phyloP scores from a whole-genome alignment of 2,888 invertebrate species.

The Plebejus argus region DNA sequence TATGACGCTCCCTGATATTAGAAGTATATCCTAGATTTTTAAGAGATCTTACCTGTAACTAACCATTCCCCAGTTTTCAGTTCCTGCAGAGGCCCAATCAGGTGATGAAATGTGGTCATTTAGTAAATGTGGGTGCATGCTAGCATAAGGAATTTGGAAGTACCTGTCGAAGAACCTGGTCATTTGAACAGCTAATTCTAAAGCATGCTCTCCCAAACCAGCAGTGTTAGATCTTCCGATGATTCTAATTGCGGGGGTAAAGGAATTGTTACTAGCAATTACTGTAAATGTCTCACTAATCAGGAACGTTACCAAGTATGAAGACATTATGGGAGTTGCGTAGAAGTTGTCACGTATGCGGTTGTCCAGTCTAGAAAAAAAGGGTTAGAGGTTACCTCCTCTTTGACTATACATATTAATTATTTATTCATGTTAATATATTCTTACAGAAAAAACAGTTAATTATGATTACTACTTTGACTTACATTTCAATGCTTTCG shows the following conservation, averaged over 20 bases:
- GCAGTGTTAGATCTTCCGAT: slow-evolving; percentile 69
- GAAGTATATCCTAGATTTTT: background rate
- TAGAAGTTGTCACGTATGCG: slow-evolving; percentile 65
- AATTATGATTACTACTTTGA: slow-evolving; percentile 34
- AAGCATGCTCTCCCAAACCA: slow-evolving; percentile 58
- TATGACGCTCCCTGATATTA: background rate
- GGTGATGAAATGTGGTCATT: slow-evolving; percentile 73
- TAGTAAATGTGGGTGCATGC: slow-evolving; percentile 58
- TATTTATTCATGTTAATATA: background rate
- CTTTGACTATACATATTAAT: background rate
- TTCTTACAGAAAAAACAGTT: background rate
- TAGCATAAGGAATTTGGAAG: slow-evolving; percentile 62
- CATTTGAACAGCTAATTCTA: slow-evolving; percentile 63
- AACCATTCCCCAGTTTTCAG: slow-evolving; percentile 77
- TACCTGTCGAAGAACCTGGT: slow-evolving; percentile 65
- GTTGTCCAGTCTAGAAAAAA: slow-evolving; percentile 49
- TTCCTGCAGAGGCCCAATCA: slow-evolving; percentile 75
- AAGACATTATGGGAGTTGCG: slow-evolving; percentile 86
- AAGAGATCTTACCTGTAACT: slow-evolving; percentile 63
- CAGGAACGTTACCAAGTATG: slow-evolving; percentile 92
- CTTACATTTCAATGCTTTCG: slow-evolving; percentile 51
- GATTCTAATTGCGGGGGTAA: slow-evolving; percentile 64
- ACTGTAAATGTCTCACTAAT: slow-evolving; percentile 78
- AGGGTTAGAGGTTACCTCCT: too few relatives aligned
- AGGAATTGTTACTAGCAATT: slow-evolving; percentile 60